These are phyloP conservation scores for Atrina japonica DNA, from an alignment of 2,888 invertebrate species.

Conservation along the genomic window DNA sequence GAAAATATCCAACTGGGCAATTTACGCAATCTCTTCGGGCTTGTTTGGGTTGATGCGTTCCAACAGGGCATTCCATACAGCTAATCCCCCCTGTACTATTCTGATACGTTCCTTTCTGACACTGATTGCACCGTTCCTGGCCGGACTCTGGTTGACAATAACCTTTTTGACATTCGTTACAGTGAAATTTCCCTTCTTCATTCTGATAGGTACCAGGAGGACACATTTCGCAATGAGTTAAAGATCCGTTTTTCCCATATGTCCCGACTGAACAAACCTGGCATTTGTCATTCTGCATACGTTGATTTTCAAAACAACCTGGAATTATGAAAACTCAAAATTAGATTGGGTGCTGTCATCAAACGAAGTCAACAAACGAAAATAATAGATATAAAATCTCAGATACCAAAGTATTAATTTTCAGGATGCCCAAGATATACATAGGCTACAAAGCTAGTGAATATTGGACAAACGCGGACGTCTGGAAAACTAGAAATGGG, in stretches of 20 bases:
- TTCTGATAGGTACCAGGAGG: background rate
- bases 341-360: too few relatives aligned
- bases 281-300: too few relatives aligned
- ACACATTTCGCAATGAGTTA: background rate
- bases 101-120: background rate
- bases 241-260: conserved; percentile 8
- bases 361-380: too few relatives aligned
- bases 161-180: background rate
- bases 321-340: too few relatives aligned
- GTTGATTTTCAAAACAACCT: too few relatives aligned
- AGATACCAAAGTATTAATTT: too few relatives aligned
- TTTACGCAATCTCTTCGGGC: background rate
- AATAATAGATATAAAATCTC: too few relatives aligned
- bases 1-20: background rate
- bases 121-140: background rate
- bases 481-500: too few relatives aligned
- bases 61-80: background rate
- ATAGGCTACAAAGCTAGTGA: too few relatives aligned
- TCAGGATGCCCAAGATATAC: too few relatives aligned
- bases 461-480: too few relatives aligned
- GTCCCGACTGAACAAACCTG: background rate
- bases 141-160: background rate
- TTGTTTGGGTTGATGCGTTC: background rate
- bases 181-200: background rate
- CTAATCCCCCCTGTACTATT: background rate